Evolutionary conservation across 1,140 invertebrate species (phyloP).

Genomic region (Tribolium castaneum): DNA sequence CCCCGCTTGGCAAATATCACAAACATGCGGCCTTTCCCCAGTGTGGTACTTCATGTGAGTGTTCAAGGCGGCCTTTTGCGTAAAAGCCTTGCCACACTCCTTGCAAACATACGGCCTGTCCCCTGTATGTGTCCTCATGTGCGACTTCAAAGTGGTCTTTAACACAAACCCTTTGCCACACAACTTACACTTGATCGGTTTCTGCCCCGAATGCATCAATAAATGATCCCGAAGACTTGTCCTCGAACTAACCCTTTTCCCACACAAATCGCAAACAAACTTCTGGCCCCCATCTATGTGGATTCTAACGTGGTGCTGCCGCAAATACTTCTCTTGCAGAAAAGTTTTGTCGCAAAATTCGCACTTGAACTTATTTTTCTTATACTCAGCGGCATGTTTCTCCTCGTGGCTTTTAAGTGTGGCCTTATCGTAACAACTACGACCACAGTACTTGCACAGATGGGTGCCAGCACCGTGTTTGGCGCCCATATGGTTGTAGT

Average conservation of each 20-base stretch:
- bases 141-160: slow-evolving; percentile 69
- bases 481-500: slow-evolving; percentile 55
- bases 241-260: slow-evolving; percentile 55
- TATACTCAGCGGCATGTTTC: slow-evolving; percentile 51
- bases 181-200: slow-evolving; percentile 58
- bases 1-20: slow-evolving; percentile 49
- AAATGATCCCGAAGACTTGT: slow-evolving; percentile 53
- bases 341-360: slow-evolving; percentile 64
- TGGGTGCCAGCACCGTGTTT: slow-evolving; percentile 55
- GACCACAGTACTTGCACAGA: slow-evolving; percentile 57
- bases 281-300: slow-evolving; percentile 54
- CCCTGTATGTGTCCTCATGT: slow-evolving; percentile 81
- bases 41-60: slow-evolving; percentile 68
- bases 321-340: slow-evolving; percentile 53
- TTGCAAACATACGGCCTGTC: slow-evolving; percentile 79
- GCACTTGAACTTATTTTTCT: slow-evolving; percentile 64
- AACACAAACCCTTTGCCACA: slow-evolving; percentile 54
- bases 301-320: slow-evolving; percentile 52
- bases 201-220: slow-evolving; percentile 54
- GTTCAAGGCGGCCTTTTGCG: slow-evolving; percentile 55
- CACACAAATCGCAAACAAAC: slow-evolving; percentile 56
- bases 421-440: slow-evolving; percentile 55
- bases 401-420: slow-evolving; percentile 53
- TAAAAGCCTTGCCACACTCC: slow-evolving; percentile 73
- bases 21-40: slow-evolving; percentile 66